Evolutionary conservation across 1,140 invertebrate species (phyloP), one percentile per base, ranked within the genome.

Genomic region (Marisa cornuarietis): DNA sequence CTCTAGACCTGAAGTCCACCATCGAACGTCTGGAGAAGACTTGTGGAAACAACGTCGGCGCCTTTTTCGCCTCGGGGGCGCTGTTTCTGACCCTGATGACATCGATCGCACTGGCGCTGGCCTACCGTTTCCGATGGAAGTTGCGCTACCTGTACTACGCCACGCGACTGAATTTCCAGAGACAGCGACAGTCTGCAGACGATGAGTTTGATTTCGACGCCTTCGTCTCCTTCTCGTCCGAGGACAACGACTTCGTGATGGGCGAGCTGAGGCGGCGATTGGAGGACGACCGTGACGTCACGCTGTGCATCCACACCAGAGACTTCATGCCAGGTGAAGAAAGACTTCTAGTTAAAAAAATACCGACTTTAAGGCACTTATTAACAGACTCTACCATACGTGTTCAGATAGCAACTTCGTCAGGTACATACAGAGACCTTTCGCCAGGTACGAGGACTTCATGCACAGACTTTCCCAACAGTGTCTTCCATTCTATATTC

Each of bases 71-170:
- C 1, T 61, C 63, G 6, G 66, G 69, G 10, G 24, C 24, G 5
- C 8, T 22, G 16, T 63, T 81, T 6, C 8, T 81, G 11, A 26
- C 80, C 5, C 49, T 79, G 20, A 0, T 85, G 14, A 20, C 69
- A 22, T 20, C 82, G n/a, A 49, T 82, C 10, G 31, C 76, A 16
- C 66, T 42, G 22, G 80, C 71, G 9, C 24, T 87, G 16, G 54
- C 78, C 0, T 87, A 84, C 54, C 76, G 82, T 26, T 87, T 79
- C 63, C 78, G 84, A 1, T 87, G 85, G 86, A 83, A 81, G 54
- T 18, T 85, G 20, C 80, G 86, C 8, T 87, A 85, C 79, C 79
- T 83, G 6, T 87, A 85, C 76, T 85, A 85, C 69, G 82, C 82
- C 62, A 75, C 82, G 5, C 81, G 80, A 73, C 76, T 78, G 2